Base-by-base conservation (phyloP, 1,140 invertebrate genomes). In the Melitaea cinxia region DNA sequence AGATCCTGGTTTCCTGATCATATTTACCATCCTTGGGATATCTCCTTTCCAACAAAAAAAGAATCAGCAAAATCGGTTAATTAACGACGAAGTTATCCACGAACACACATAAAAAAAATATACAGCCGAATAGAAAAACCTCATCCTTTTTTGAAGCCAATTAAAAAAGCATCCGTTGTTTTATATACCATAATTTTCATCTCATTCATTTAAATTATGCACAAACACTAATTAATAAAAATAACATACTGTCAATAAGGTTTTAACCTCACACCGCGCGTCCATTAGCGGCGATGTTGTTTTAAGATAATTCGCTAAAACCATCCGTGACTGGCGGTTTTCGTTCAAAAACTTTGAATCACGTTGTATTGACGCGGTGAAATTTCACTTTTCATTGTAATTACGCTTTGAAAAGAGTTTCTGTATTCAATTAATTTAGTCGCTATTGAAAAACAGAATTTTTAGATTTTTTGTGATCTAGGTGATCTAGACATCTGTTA, bases 301-400 rank as follows among this genome's bases (percentile, higher is more conserved):
- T 58, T 68, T 49, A 42, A 66, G 68, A 75, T 68, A 80, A 82
- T 80, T 77, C 70, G 73, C 60, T 70, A 74, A 72, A 82, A 82
- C 71, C 72, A 69, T 54, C 62, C 68, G 64, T 82, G 80, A 82
- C 80, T 78, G 65, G 75, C 75, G 52, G 33, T 45, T 72, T 77
- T 54, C 49, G 50, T 67, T 59, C 26, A 12, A 17, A 26, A 56
- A 64, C 28, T 65, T 56, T 59, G 47, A 57, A 17, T 42, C 37
- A 50, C 42, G 17, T 50, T 42, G 10, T 17, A 17, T 42, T 45
- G 9, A 30, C 54, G 26, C 52, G 35, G 26, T 56, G 26, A 47
- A 47, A 23, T 47, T 24, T 15, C 14, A 12, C 42, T 30, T 59
- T 59, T 59, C 23, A 59, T 12, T 4, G 37, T 39, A 35, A 30